Conservation (phyloP, 2,113 vertebrate species). For the Ptilorrhoa leucosticta region DNA sequence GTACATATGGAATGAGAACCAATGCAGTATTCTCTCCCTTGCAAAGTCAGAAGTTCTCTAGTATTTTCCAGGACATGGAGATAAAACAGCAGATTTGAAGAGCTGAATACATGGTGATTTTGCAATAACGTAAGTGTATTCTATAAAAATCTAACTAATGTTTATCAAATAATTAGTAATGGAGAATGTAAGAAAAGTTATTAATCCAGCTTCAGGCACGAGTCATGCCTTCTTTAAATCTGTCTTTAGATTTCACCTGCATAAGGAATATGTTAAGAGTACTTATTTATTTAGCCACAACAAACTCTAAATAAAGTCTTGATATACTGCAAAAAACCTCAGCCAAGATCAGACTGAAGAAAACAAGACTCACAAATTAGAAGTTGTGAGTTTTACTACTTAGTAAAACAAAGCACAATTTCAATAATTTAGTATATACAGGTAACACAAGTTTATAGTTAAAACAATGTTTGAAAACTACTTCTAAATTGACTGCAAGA, state of each 20-base stretch:
- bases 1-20: fast-evolving
- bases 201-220: neutral
- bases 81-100: neutral
- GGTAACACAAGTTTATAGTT: neutral
- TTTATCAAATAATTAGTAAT: neutral
- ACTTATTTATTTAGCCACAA: neutral
- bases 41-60: neutral
- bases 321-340: neutral
- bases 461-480: neutral
- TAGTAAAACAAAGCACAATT: neutral
- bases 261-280: neutral
- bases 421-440: neutral
- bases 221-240: neutral
- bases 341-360: neutral
- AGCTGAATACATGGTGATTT: neutral
- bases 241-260: neutral
- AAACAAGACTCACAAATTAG: neutral
- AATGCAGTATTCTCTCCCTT: neutral
- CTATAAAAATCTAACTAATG: neutral
- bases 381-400: neutral
- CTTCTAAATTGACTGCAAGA: neutral
- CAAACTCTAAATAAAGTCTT: neutral
- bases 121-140: neutral
- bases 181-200: neutral
- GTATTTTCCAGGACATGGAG: neutral